These are phyloP conservation scores for Eupithecia exiguata DNA, from an alignment of 2,888 invertebrate species.

Conservation along the genomic window DNA sequence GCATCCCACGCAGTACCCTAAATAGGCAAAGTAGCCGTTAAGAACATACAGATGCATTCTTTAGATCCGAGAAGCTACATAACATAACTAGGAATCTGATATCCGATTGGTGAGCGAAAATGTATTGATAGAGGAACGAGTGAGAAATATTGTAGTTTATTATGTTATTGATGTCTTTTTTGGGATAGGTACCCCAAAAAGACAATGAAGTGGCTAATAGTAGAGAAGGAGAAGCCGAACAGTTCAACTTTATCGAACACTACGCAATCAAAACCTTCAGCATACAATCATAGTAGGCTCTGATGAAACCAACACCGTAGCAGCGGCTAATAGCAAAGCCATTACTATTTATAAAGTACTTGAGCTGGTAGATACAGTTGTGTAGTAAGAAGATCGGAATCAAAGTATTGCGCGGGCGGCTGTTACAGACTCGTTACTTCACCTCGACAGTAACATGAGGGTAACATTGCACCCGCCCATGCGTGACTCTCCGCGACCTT, in stretches of 20 bases:
- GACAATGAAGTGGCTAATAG: not conserved
- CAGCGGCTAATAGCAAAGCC: not conserved
- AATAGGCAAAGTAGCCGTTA: not conserved
- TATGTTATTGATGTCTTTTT: not conserved
- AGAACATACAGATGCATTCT: not conserved
- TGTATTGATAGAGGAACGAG: not conserved
- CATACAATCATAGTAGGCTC: not conserved
- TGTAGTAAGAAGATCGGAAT: constrained; percentile 33
- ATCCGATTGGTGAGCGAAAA: not conserved
- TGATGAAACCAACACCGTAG: not conserved
- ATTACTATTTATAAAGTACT: not conserved
- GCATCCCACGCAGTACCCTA: constrained; percentile 1
- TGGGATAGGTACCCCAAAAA: not conserved
- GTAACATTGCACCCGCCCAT: constrained; percentile 59
- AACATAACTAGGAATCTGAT: not conserved
- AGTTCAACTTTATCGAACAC: not conserved
- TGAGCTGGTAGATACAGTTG: constrained; percentile 1
- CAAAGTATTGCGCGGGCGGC: constrained; percentile 38
- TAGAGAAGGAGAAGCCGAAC: not conserved
- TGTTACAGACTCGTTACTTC: constrained; percentile 54
- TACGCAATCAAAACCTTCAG: constrained; percentile 4
- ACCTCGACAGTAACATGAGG: constrained; percentile 49
- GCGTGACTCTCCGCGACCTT: constrained; percentile 65
- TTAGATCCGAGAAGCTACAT: not conserved
- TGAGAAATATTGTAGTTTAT: not conserved